These are phyloP conservation scores for Glaucomys volans DNA, from an alignment of 2,113 vertebrate genomes.

Conservation along the genomic window DNA sequence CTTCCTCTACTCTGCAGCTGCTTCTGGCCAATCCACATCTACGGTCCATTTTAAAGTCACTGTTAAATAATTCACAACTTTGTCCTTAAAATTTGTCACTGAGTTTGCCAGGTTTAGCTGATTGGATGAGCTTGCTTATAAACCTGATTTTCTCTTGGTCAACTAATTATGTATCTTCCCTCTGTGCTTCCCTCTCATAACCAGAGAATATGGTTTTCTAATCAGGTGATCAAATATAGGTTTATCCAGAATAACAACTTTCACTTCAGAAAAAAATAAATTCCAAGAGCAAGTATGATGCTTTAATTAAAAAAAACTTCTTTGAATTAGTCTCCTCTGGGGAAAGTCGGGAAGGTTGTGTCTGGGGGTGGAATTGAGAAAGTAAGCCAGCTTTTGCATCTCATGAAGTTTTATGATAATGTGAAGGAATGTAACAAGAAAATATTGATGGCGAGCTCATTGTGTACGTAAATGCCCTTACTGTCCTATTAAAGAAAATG, in stretches of 20 bases:
- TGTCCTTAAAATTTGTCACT: neutral
- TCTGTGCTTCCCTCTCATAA: neutral
- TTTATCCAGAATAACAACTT: neutral
- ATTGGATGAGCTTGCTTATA: neutral
- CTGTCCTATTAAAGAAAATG: neutral
- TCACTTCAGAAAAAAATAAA: neutral
- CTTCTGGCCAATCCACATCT: too few relatives aligned
- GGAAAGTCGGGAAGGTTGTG: neutral
- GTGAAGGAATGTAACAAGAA: neutral
- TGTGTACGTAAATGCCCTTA: neutral
- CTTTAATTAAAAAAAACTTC: neutral
- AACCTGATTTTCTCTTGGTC: neutral
- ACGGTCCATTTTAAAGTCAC: neutral
- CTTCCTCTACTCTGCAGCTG: neutral
- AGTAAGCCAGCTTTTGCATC: neutral
- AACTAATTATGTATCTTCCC: neutral
- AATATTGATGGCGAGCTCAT: neutral
- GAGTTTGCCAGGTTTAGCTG: neutral
- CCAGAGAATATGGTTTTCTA: neutral
- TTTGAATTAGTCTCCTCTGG: neutral
- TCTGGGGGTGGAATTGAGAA: too few relatives aligned
- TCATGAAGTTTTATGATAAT: neutral
- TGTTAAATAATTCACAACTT: neutral
- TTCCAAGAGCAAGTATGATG: neutral
- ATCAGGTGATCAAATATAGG: neutral